Evolutionary conservation across 2,888 invertebrate species (phyloP).

Genomic region (Invenusta paracnida): DNA sequence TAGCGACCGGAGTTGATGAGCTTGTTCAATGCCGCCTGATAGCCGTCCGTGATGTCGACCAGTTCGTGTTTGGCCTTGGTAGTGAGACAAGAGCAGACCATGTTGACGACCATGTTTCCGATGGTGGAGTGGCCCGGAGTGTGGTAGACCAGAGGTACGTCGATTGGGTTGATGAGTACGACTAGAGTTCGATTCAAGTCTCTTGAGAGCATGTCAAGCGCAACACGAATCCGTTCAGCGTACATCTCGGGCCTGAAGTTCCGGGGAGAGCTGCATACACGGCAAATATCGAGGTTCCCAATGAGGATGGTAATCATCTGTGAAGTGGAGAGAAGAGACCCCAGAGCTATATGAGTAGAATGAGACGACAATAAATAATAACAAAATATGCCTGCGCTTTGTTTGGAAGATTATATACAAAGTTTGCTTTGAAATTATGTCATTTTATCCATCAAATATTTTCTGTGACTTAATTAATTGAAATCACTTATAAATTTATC

Average conservation of each 20-base stretch:
- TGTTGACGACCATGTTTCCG: no score
- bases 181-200: not conserved
- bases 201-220: not conserved
- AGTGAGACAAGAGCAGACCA: no score
- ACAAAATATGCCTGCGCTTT: no score
- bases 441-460: no score
- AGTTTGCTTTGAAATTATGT: no score
- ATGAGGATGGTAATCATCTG: not conserved
- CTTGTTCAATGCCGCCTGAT: not conserved
- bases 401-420: no score
- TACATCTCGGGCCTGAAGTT: not conserved
- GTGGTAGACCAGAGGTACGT: not conserved
- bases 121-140: not conserved
- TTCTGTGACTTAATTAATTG: no score
- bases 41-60: not conserved
- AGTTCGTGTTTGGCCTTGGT: no score
- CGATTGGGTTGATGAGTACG: not conserved
- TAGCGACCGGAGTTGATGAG: not conserved
- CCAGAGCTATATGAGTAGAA: no score
- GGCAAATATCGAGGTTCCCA: slow-evolving; percentile 1
- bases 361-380: no score
- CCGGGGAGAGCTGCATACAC: not conserved
- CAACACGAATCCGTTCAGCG: not conserved
- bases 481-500: no score
- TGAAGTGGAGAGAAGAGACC: no score